Evolutionary conservation across 2,888 invertebrate species (phyloP).

Genomic region (Mythimna albipuncta): DNA sequence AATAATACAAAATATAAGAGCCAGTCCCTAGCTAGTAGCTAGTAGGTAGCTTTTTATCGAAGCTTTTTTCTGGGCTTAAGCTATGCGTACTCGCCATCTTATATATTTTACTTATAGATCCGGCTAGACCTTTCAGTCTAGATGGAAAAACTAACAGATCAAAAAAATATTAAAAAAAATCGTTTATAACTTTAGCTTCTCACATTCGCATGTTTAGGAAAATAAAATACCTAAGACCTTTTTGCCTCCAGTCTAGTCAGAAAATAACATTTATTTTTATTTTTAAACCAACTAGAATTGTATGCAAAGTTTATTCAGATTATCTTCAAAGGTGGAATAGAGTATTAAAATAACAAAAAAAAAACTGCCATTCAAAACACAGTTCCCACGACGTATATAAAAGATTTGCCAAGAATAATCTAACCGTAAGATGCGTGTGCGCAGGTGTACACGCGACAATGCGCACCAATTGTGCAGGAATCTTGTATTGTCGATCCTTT

Average conservation of each 20-base stretch:
- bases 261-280: neutral
- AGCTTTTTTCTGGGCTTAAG: neutral
- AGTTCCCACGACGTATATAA: slow-evolving; percentile 81
- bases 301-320: slow-evolving; percentile 19
- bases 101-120: no score
- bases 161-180: no score
- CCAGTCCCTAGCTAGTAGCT: no score
- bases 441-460: slow-evolving; percentile 80
- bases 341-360: slow-evolving; percentile 22
- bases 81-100: neutral
- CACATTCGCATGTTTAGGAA: neutral
- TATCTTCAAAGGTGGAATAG: slow-evolving; percentile 27
- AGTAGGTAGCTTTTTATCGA: neutral
- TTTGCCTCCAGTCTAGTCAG: neutral
- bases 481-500: slow-evolving; percentile 73
- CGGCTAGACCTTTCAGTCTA: no score
- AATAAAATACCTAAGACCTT: neutral
- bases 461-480: slow-evolving; percentile 76
- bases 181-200: neutral
- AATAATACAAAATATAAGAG: no score
- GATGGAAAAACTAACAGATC: neutral
- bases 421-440: slow-evolving; percentile 72
- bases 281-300: neutral
- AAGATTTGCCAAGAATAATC: slow-evolving; percentile 75
- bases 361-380: slow-evolving; percentile 36